Conservation (phyloP, 2,888 invertebrate genomes). For the Clitarchus hookeri region DNA sequence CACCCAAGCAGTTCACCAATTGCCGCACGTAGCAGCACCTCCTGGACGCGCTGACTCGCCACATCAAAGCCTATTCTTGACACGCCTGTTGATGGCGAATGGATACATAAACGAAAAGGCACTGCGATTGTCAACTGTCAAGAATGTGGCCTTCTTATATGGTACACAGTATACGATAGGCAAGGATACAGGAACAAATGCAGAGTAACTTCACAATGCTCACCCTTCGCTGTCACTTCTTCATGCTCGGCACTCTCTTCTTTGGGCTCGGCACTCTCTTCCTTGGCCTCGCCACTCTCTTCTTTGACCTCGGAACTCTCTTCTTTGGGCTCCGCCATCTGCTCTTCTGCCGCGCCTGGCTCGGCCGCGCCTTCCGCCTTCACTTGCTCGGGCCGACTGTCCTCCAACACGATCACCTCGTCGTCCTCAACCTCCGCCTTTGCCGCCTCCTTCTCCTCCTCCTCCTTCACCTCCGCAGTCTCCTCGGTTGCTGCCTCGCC, state of each 20-base stretch:
- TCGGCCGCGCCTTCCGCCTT: slow-evolving; percentile 15
- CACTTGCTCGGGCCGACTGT: slow-evolving; percentile 12
- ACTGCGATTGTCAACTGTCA: too few relatives aligned
- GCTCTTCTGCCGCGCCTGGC: slow-evolving; percentile 40
- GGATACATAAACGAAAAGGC: too few relatives aligned
- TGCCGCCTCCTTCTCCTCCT: slow-evolving; percentile 42
- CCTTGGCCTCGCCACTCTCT: too few relatives aligned
- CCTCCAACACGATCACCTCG: slow-evolving; percentile 12
- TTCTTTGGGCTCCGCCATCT: slow-evolving; percentile 24
- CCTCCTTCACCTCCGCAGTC: slow-evolving; percentile 29
- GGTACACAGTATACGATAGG: too few relatives aligned
- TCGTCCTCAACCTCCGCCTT: slow-evolving; percentile 48
- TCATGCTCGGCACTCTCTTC: slow-evolving; percentile 29
- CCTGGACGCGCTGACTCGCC: too few relatives aligned
- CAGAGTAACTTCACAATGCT: slow-evolving; percentile 18
- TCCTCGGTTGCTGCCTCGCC: slow-evolving; percentile 30
- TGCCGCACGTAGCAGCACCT: too few relatives aligned
- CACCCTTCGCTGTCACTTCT: slow-evolving; percentile 36
- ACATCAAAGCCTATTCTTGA: too few relatives aligned
- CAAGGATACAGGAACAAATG: neutral
- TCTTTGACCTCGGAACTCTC: neutral
- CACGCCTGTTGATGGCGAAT: too few relatives aligned
- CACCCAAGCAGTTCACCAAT: too few relatives aligned
- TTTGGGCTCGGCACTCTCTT: neutral
- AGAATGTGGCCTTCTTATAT: too few relatives aligned